Evolutionary conservation across 2,113 vertebrate species (phyloP), one percentile per base, ranked within the genome.

Genomic region (Neolamprologus falcicula): DNA sequence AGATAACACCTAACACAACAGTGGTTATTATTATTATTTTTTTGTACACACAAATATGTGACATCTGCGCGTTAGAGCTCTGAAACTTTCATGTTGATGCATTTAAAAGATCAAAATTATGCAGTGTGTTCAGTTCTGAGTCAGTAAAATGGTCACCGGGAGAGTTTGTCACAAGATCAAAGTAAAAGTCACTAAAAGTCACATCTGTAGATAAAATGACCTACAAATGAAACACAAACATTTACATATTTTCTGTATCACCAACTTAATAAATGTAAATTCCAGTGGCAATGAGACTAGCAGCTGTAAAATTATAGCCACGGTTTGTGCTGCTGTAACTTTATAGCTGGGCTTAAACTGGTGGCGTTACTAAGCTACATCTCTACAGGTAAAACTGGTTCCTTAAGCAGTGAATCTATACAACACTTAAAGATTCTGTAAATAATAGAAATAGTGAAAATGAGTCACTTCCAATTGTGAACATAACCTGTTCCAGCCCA

Each of bases 81-180:
- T 42, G n/a, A 42, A 71, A 71, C 12, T 71, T 71, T 71, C 21
- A 24, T 3, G 13, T 16, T 14, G 24, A 28, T 42, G n/a, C n/a
- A 71, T 71, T 71, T 71, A 45, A 17, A 73, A 73, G 21, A 24
- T 73, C 21, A 73, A 45, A 16, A 16, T 73, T 45, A 45, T 40
- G n/a, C 37, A 45, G 37, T 73, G 66, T 4, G 37, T 73, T 73
- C 37, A 45, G 68, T 45, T 73, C 21, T 73, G 13, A 73, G 7
- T 17, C 68, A 73, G 40, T 45, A 16, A 17, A 73, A 73, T 47
- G 9, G 68, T 0, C 21, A 47, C 24, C 4, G 0, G n/a, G 8
- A 45, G 13, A 73, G 37, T 45, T 73, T 73, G 68, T 26, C 21
- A 26, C 35, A 21, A 71, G n/a, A 71, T 42, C 35, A 24, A 1